phyloP scores from a whole-genome alignment of 2,113 vertebrate species.

The Pantherophis guttatus region DNA sequence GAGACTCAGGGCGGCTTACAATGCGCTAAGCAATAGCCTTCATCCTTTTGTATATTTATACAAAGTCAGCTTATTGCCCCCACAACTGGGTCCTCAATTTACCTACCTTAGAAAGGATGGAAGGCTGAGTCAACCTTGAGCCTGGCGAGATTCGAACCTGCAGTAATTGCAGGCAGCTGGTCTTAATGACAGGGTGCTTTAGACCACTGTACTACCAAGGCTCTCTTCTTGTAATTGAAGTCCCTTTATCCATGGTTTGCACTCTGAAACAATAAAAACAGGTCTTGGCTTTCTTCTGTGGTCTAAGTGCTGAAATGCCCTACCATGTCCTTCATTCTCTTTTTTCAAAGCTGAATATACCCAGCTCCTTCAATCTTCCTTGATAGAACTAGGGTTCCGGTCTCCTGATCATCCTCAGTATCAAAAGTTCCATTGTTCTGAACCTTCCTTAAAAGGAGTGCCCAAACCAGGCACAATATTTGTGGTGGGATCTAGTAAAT shows the following conservation, averaged over 20 bases:
- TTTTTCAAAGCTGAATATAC: not conserved
- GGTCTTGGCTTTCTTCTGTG: not conserved
- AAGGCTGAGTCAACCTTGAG: too few species aligned
- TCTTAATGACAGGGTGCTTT: too few species aligned
- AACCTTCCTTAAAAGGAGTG: not conserved
- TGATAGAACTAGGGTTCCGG: not conserved
- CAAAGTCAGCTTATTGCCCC: too few species aligned
- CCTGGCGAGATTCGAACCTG: too few species aligned
- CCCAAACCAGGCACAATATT: not conserved
- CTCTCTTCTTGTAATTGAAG: not conserved
- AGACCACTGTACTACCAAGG: too few species aligned
- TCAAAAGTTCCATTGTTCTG: not conserved
- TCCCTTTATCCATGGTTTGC: not conserved
- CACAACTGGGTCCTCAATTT: too few species aligned
- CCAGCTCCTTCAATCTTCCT: not conserved
- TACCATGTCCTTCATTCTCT: not conserved
- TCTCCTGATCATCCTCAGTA: not conserved
- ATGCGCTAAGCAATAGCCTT: too few species aligned
- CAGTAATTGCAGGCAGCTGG: too few species aligned
- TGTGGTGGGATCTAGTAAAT: not conserved
- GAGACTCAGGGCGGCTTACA: too few species aligned
- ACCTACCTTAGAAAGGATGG: too few species aligned
- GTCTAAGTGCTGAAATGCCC: not conserved
- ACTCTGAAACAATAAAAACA: not conserved
- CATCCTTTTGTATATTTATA: too few species aligned